These are phyloP conservation scores for Danaus melanippus DNA, from an alignment of 1,140 invertebrate species.

Conservation along the genomic window DNA sequence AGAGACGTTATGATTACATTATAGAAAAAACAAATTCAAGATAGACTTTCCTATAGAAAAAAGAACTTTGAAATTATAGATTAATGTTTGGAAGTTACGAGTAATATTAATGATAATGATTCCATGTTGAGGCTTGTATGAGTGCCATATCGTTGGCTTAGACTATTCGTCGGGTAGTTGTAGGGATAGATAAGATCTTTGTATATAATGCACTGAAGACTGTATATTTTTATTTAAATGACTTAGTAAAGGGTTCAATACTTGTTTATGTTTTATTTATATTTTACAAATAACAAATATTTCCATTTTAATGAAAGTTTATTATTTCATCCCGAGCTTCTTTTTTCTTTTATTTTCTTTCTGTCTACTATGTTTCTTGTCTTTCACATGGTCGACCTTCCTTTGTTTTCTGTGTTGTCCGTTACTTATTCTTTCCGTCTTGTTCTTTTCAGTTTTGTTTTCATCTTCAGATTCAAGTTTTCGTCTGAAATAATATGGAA, in stretches of 20 bases:
- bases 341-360: conserved; percentile 27
- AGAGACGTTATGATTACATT: too few relatives aligned
- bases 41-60: neutral
- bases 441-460: conserved; percentile 20
- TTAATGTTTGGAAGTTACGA: neutral
- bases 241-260: conserved; percentile 10
- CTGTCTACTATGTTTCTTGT: conserved; percentile 18
- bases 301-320: conserved; percentile 5
- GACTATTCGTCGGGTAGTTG: neutral
- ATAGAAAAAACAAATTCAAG: neutral
- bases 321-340: conserved; percentile 20
- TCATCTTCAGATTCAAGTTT: conserved; percentile 36
- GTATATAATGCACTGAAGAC: conserved; percentile 53
- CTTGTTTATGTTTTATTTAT: conserved; percentile 2
- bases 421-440: conserved; percentile 29
- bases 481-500: conserved; percentile 30
- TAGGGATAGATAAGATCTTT: conserved; percentile 23
- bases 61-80: neutral
- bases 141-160: conserved; percentile 22
- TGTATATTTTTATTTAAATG: conserved; percentile 48
- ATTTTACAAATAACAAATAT: neutral
- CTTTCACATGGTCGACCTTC: conserved; percentile 21
- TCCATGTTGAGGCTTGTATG: conserved; percentile 16
- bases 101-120: conserved; percentile 4
- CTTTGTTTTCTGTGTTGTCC: conserved; percentile 43